Evolutionary conservation across 2,113 vertebrate genomes (phyloP), one percentile per base, ranked within the genome.

Genomic region (Ursus arctos): DNA sequence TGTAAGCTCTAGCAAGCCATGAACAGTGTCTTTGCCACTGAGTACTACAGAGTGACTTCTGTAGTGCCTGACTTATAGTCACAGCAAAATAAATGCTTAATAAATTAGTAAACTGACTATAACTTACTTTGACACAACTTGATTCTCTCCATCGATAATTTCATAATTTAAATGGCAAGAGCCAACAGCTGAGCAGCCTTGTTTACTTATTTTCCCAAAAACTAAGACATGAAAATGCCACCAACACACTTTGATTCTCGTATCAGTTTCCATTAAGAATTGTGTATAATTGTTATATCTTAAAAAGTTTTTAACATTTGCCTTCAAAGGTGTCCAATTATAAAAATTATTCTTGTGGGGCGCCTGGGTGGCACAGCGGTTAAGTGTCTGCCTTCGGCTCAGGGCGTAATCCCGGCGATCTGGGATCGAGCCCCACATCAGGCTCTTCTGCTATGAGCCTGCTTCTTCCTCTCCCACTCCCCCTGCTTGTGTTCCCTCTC

Each of bases 301-400:
- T 67, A 4, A 95, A 86, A 97, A 59, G 22, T 57, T 51, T 63
- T 36, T 71, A 94, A 59, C 72, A 65, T 85, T 84, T 89, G 4
- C 2, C 33, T 89, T 80, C n/a, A 91, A 43, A 94, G 28, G 3
- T 65, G 4, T 49, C 6, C 36, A 6, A 51, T 93, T 5, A 24
- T 47, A 61, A 57, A 83, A 90, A 76, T 85, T 13, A 51, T 53
- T 43, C 63, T 49, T 79, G 21, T 86, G 26, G 36, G 36, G 36
- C 36, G 36, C 36, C 36, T 36, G 36, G 36, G 36, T 36, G 36
- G 36, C 36, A 36, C 36, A 36, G 36, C 36, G 36, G 36, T 2
- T 36, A 36, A 36, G 36, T 2, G 36, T 36, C 36, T 36, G 36
- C 36, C 36, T 36, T 36, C 36, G 36, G 36, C 36, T 36, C 36